phyloP scores from a whole-genome alignment of 2,797 vertebrate genomes.

The Buphagus erythrorhynchus region DNA sequence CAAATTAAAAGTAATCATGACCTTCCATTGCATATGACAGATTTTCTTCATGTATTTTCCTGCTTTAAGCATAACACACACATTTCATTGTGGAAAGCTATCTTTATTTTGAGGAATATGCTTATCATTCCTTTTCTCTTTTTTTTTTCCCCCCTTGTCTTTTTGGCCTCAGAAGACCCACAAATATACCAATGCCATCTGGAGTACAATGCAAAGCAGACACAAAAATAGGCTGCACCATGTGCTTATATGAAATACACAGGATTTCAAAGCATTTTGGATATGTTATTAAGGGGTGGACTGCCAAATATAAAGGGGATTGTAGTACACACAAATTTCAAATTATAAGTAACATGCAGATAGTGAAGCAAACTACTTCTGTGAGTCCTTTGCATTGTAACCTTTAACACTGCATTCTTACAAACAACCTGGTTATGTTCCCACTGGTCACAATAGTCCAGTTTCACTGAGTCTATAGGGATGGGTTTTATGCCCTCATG shows the following conservation, averaged over 20 bases:
- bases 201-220: not conserved
- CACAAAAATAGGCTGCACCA: not conserved
- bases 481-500: rapidly evolving
- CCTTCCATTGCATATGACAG: not conserved
- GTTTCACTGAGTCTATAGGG: not conserved
- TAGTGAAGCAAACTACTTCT: not conserved
- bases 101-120: not conserved
- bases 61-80: not conserved
- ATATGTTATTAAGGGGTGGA: not conserved
- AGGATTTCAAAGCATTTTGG: not conserved
- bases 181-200: conserved; percentile 1
- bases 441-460: not conserved
- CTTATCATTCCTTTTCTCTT: not conserved
- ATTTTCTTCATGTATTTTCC: not conserved
- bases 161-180: not conserved
- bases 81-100: not conserved
- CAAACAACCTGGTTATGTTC: not conserved
- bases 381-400: not conserved
- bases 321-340: not conserved
- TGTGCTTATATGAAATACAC: not conserved
- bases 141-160: rapidly evolving
- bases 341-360: not conserved
- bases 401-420: not conserved
- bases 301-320: not conserved
- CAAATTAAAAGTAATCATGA: not conserved